Percentiles rank a stretch among this genome's conserved stretches.
These are phyloP conservation scores for Patagioenas fasciata DNA, from an alignment of 2,113 vertebrate species.

Conservation along the genomic window DNA sequence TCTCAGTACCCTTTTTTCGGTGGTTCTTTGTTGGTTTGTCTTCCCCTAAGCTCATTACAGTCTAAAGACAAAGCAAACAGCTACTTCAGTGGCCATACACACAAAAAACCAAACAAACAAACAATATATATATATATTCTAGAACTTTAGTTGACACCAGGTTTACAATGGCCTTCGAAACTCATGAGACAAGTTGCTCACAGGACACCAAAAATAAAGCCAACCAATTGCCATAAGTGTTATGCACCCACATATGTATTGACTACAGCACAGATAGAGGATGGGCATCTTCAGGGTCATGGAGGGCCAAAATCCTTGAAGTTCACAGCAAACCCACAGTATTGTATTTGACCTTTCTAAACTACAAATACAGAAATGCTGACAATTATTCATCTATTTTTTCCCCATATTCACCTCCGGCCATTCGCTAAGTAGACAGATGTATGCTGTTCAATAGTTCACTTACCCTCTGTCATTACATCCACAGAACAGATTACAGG, in stretches of 20 bases:
- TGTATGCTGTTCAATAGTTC: conserved; percentile 24
- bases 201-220: neutral
- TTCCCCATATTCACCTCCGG: neutral
- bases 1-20: neutral
- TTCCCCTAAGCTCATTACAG: neutral
- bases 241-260: neutral
- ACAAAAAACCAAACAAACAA: neutral
- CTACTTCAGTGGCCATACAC: neutral
- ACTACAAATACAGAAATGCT: neutral
- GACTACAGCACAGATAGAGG: neutral
- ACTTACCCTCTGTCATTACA: conserved; percentile 42
- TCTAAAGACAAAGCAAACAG: neutral
- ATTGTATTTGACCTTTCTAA: neutral
- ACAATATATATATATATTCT: neutral
- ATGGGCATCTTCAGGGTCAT: neutral
- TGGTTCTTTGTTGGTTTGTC: too few species aligned
- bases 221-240: fast-evolving
- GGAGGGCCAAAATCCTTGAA: neutral
- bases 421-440: neutral
- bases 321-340: neutral
- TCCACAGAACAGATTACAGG: conserved; percentile 5
- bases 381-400: neutral
- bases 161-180: neutral
- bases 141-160: neutral
- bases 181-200: neutral